Evolutionary conservation across 2,113 vertebrate genomes (phyloP).

Genomic region (Pogonocichla stellata): DNA sequence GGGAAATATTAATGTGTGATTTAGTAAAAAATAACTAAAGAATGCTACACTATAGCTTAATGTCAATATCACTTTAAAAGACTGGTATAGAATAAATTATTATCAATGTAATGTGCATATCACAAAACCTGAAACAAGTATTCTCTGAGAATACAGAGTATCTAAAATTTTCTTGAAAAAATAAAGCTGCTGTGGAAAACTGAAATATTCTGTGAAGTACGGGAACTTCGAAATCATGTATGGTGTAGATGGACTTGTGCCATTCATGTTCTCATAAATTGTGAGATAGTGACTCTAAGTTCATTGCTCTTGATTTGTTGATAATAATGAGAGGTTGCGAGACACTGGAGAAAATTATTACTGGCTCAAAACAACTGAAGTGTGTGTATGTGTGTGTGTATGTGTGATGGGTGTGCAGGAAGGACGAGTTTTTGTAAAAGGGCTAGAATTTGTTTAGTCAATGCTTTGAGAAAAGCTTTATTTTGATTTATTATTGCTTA

Average conservation of each 20-base stretch:
- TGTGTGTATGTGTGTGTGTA: not conserved
- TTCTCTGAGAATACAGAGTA: not conserved
- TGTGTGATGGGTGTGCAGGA: too few relatives aligned
- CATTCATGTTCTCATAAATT: not conserved
- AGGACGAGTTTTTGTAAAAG: too few relatives aligned
- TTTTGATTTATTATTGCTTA: too few relatives aligned
- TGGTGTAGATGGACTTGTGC: not conserved
- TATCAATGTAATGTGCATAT: not conserved
- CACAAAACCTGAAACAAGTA: not conserved
- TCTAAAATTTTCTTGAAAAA: not conserved
- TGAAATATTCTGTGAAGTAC: not conserved
- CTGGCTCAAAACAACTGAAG: not conserved
- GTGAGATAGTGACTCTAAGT: not conserved
- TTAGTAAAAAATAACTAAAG: not conserved
- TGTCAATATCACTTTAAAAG: not conserved
- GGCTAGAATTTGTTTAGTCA: not conserved
- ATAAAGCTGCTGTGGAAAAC: not conserved
- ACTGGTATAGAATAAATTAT: not conserved
- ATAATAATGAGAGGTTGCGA: not conserved
- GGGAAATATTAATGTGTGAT: not conserved
- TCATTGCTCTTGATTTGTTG: not conserved
- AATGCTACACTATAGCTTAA: not conserved
- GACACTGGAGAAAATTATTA: not conserved
- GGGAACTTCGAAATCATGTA: not conserved
- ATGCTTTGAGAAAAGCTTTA: not conserved